Evolutionary conservation across 2,888 invertebrate species (phyloP).

Genomic region (Sabatieria punctata): DNA sequence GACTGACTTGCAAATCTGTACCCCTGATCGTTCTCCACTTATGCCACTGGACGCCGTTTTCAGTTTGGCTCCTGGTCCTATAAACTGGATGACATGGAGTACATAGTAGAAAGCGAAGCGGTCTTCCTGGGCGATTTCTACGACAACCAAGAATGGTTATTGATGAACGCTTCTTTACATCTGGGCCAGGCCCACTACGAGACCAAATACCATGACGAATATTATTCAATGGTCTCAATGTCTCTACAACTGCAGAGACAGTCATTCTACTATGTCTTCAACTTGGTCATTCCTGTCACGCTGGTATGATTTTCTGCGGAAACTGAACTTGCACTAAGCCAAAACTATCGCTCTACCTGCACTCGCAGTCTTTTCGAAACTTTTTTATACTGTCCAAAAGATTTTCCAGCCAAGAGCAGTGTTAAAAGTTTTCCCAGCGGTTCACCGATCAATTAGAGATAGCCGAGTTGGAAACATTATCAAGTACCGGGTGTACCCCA

Average conservation of each 20-base stretch:
- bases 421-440: too few relatives aligned
- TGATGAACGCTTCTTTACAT: background rate
- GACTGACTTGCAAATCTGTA: too few relatives aligned
- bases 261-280: constrained; percentile 40
- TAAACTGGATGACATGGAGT: constrained; percentile 20
- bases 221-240: constrained; percentile 24
- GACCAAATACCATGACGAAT: constrained; percentile 20
- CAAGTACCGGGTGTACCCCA: too few relatives aligned
- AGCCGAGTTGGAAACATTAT: too few relatives aligned
- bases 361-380: too few relatives aligned
- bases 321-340: too few relatives aligned
- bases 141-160: constrained; percentile 25
- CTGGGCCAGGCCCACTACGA: constrained; percentile 3
- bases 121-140: constrained; percentile 28
- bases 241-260: constrained; percentile 28
- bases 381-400: too few relatives aligned
- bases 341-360: too few relatives aligned
- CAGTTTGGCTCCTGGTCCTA: constrained; percentile 30
- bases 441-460: too few relatives aligned
- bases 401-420: background rate
- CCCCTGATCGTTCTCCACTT: too few relatives aligned
- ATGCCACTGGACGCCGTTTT: too few relatives aligned
- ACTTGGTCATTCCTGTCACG: constrained; percentile 39
- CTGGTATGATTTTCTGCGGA: constrained; percentile 29
- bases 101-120: constrained; percentile 20